phyloP scores from a whole-genome alignment of 2,113 vertebrate genomes.

The Gnathonemus longibarbis region DNA sequence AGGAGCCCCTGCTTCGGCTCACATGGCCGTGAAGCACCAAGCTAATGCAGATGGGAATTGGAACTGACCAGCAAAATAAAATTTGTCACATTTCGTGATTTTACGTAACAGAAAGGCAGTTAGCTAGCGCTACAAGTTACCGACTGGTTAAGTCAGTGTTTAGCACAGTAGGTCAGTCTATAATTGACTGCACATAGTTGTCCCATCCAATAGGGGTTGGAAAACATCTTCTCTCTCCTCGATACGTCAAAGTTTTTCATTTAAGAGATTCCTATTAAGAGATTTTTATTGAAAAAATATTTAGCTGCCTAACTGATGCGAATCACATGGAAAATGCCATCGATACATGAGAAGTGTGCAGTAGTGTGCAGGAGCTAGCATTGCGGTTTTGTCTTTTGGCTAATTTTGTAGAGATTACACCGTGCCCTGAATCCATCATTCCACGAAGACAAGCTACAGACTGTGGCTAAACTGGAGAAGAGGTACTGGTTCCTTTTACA shows the following conservation, averaged over 20 bases:
- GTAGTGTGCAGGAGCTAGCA: background rate
- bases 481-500: conserved; percentile 62
- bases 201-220: background rate
- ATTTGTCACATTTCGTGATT: background rate
- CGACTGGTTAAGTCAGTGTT: background rate
- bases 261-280: background rate
- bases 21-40: background rate
- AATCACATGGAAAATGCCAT: background rate
- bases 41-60: background rate
- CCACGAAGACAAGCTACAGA: conserved; percentile 77
- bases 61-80: background rate
- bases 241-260: background rate
- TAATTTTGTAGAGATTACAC: conserved; percentile 77
- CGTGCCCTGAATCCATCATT: conserved; percentile 85
- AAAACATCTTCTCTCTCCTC: background rate
- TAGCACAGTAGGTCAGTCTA: background rate
- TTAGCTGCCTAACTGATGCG: background rate
- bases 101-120: background rate
- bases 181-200: background rate
- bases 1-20: conserved; percentile 15
- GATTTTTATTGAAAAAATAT: background rate
- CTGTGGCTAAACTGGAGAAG: conserved; percentile 73
- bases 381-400: conserved; percentile 29
- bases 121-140: background rate
- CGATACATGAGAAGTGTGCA: background rate